A percentile compares a stretch with the other conserved stretches of the same genome.
Evolutionary conservation across 2,113 vertebrate species (phyloP).

Genomic region (Conger conger): DNA sequence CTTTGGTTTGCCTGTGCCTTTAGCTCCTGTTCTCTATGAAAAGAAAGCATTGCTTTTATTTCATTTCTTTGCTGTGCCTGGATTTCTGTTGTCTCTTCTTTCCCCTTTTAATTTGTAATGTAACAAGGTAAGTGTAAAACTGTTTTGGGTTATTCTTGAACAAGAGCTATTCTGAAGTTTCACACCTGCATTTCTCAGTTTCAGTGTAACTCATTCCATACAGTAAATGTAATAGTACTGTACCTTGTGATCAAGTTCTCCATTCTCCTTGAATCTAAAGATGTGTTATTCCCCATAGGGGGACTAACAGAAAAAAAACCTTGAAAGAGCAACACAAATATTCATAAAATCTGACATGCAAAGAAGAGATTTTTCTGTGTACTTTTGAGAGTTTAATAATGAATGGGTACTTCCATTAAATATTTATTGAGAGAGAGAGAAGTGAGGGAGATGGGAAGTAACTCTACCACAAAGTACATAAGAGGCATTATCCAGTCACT

Average conservation of each 20-base stretch:
- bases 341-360: constrained; percentile 34
- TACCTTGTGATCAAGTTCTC: not conserved
- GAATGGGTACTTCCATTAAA: constrained; percentile 1
- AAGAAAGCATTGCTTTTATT: too few relatives aligned
- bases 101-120: too few relatives aligned
- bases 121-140: too few relatives aligned
- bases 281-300: not conserved
- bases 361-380: not conserved
- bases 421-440: constrained; percentile 29
- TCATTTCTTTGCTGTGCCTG: too few relatives aligned
- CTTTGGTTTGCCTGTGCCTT: too few relatives aligned
- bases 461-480: constrained; percentile 38
- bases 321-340: constrained; percentile 6
- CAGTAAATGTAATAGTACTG: not conserved
- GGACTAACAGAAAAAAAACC: not conserved
- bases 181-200: too few relatives aligned
- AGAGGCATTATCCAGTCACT: constrained; percentile 43
- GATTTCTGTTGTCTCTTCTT: too few relatives aligned
- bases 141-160: too few relatives aligned
- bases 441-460: not conserved
- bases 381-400: constrained; percentile 37
- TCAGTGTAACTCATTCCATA: not conserved
- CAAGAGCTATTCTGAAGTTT: too few relatives aligned
- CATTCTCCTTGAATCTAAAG: constrained; percentile 31
- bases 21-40: too few relatives aligned